These are phyloP conservation scores for Drosophila lini DNA, from an alignment of 1,140 invertebrate species.

Conservation along the genomic window DNA sequence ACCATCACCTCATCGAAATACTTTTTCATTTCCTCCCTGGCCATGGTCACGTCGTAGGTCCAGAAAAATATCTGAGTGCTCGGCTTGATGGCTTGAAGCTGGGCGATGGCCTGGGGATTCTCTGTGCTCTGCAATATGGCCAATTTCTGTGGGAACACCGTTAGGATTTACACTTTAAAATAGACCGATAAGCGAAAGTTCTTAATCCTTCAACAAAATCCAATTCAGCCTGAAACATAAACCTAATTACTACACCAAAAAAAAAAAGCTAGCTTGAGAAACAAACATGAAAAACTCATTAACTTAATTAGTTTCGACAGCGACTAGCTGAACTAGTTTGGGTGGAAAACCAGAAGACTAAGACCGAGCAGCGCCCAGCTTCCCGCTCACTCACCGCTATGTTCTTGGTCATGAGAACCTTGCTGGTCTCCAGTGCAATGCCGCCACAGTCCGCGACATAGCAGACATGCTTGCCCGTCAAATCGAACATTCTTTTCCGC, in stretches of 20 bases:
- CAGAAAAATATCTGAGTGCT: constrained; percentile 77
- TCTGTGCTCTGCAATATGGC: constrained; percentile 74
- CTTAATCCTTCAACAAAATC: constrained; percentile 4
- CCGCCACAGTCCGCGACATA: constrained; percentile 82
- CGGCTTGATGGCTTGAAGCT: constrained; percentile 69
- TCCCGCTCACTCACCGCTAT: constrained; percentile 67
- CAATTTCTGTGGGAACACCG: constrained; percentile 57
- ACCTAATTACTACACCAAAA: constrained; percentile 24
- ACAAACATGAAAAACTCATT: constrained; percentile 54
- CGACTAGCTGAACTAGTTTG: constrained; percentile 29
- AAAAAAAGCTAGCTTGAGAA: constrained; percentile 7
- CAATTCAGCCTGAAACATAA: constrained; percentile 23
- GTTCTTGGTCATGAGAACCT: constrained; percentile 74
- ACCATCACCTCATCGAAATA: constrained; percentile 76
- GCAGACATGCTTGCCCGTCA: constrained; percentile 74
- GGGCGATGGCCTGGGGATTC: constrained; percentile 70
- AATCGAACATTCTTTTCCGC: constrained; percentile 69
- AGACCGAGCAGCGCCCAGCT: constrained; percentile 6
- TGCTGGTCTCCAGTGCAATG: constrained; percentile 76
- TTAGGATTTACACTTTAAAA: background rate
- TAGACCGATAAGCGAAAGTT: constrained; percentile 14
- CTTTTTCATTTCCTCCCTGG: constrained; percentile 70
- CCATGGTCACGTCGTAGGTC: constrained; percentile 79
- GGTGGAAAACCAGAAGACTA: background rate
- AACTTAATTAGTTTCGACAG: constrained; percentile 54